Evolutionary conservation across 2,113 vertebrate genomes (phyloP).

Genomic region (Caranx ignobilis): DNA sequence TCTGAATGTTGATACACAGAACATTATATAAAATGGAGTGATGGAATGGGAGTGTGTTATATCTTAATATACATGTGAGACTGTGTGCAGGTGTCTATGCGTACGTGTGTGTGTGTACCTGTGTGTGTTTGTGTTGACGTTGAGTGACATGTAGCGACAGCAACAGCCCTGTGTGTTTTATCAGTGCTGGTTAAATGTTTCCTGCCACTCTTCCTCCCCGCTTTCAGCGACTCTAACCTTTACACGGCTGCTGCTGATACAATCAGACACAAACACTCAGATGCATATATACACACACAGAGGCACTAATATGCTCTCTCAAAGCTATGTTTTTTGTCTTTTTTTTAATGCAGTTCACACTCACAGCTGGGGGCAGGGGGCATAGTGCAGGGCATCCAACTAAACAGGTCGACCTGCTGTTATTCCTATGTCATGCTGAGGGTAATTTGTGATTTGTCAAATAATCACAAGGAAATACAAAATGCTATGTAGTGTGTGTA

Average conservation of each 20-base stretch:
- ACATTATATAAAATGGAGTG: neutral
- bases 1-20: neutral
- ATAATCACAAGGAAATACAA: too few relatives aligned
- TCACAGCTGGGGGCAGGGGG: neutral
- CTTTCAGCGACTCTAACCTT: conserved; percentile 65
- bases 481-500: too few relatives aligned
- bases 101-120: neutral
- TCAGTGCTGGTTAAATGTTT: conserved; percentile 75
- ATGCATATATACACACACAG: neutral
- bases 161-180: conserved; percentile 56
- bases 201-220: conserved; percentile 70
- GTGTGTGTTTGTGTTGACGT: neutral
- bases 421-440: too few relatives aligned
- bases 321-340: neutral
- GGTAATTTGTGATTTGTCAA: too few relatives aligned
- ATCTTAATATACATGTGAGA: neutral
- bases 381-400: neutral
- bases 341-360: neutral
- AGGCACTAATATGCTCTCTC: neutral
- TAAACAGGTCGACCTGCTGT: too few relatives aligned
- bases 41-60: neutral
- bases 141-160: conserved; percentile 41
- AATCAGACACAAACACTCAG: conserved; percentile 45
- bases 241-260: conserved; percentile 47
- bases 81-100: neutral